Evolutionary conservation across 2,888 invertebrate species (phyloP), one percentile per base, ranked within the genome.

Genomic region (Drosophila suboccidentalis): DNA sequence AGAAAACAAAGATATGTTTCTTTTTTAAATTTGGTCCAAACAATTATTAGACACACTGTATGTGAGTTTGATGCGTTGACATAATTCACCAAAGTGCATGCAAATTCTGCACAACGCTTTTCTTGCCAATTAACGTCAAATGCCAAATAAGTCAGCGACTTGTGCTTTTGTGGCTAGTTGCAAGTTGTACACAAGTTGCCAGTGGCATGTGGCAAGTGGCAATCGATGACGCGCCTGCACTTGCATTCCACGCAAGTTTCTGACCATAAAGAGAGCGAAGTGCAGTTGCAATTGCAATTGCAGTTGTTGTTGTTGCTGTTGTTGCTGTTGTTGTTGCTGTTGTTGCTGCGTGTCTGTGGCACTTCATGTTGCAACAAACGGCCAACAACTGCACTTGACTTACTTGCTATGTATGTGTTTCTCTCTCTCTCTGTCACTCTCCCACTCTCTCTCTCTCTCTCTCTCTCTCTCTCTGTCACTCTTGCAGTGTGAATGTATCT

Each of bases 331-430:
- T 43, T 19, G 32, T 32, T 32, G 54, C 11, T 57, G 55, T 53
- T 58, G 70, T 51, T 63, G 53, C 53, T 73, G 73, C 60, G 70
- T 80, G 79, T 66, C 71, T 68, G 76, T 68, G 69, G 72, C 77
- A 83, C 75, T 86, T 83, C 75, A 85, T 87, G 89, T 84, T 89
- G 81, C 89, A 89, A 83, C 85, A 85, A 89, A 76, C 61, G 58
- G 71, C 29, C 29, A 29, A 29, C 67, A 71, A 82, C 62, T 83
- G 85, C 82, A 83, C 82, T 83, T 83, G 82, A 83, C 84, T 84
- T 83, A 83, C 82, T 74, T 80, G 80, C 76, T 49, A 32, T 57
- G 29, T 19, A 19, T 36, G 11, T 49, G 51, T 67, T 19, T n/a
- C 17, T 49, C 34, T 39, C 43, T 50, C 41, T 57, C 67, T 38